A percentile compares a stretch with the other conserved stretches of the same genome.
Conservation (phyloP, 2,888 invertebrate species). For the Polyploca ridens region DNA sequence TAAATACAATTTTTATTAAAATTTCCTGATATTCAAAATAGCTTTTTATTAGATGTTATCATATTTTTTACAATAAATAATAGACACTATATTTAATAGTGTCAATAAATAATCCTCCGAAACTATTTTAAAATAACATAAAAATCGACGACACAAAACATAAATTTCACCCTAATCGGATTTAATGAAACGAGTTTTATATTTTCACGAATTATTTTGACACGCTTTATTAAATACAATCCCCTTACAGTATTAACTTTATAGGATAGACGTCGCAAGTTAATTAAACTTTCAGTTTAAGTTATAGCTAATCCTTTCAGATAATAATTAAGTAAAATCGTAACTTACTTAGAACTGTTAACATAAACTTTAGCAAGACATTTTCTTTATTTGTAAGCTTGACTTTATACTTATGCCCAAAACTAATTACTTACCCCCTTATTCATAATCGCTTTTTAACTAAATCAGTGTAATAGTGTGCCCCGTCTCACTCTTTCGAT, state of each 20-base stretch:
- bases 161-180: not conserved
- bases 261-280: not conserved
- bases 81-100: not conserved
- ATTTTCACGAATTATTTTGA: conserved; percentile 7
- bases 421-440: too few relatives aligned
- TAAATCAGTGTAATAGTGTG: too few relatives aligned
- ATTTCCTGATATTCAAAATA: too few relatives aligned
- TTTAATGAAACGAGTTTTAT: not conserved
- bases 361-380: too few relatives aligned
- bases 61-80: too few relatives aligned
- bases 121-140: not conserved
- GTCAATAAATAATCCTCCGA: not conserved
- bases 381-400: not conserved
- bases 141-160: not conserved
- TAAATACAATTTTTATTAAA: too few relatives aligned
- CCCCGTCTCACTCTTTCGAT: too few relatives aligned
- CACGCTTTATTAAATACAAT: conserved; percentile 1
- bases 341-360: not conserved
- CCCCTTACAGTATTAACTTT: conserved; percentile 7
- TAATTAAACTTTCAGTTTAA: conserved; percentile 13
- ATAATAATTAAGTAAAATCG: conserved; percentile 1
- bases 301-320: not conserved
- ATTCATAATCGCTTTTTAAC: too few relatives aligned
- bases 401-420: too few relatives aligned
- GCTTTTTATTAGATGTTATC: too few relatives aligned